These are phyloP conservation scores for Scaptomyza pallida DNA, from an alignment of 1,140 invertebrate species.

Conservation along the genomic window DNA sequence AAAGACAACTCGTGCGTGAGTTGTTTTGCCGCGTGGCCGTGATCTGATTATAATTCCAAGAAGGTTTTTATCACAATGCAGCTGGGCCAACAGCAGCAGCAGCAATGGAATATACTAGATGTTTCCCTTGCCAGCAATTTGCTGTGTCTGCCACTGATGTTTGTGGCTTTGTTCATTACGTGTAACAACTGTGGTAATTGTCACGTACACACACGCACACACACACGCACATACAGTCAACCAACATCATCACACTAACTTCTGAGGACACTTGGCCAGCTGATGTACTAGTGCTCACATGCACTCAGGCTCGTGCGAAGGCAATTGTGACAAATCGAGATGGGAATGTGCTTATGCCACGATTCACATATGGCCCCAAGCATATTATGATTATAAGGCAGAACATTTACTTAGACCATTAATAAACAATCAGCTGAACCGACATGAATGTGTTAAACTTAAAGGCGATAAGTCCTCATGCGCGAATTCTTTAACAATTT, in stretches of 20 bases:
- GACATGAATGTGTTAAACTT: too few species aligned
- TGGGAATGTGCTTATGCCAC: slow-evolving; percentile 14
- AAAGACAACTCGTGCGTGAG: not conserved
- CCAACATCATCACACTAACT: slow-evolving; percentile 6
- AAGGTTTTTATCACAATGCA: slow-evolving; percentile 38
- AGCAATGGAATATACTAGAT: slow-evolving; percentile 13
- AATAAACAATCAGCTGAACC: slow-evolving; percentile 10
- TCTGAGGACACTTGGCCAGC: slow-evolving; percentile 37
- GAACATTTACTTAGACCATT: slow-evolving; percentile 6
- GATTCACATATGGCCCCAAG: not conserved
- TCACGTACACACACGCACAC: slow-evolving; percentile 62
- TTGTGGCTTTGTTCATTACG: slow-evolving; percentile 47
- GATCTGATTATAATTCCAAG: slow-evolving; percentile 61
- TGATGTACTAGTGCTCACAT: not conserved
- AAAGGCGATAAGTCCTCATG: too few species aligned
- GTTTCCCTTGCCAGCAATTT: slow-evolving; percentile 29
- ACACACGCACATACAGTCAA: slow-evolving; percentile 25
- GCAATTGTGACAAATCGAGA: slow-evolving; percentile 32
- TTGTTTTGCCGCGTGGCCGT: slow-evolving; percentile 30
- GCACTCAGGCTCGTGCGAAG: not conserved
- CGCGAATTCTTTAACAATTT: too few species aligned
- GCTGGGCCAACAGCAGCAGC: not conserved
- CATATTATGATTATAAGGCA: not conserved
- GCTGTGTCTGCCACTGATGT: slow-evolving; percentile 16
- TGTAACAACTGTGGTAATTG: slow-evolving; percentile 60